Evolutionary conservation across 2,888 invertebrate genomes (phyloP).

Genomic region (Cybosia mesomella): DNA sequence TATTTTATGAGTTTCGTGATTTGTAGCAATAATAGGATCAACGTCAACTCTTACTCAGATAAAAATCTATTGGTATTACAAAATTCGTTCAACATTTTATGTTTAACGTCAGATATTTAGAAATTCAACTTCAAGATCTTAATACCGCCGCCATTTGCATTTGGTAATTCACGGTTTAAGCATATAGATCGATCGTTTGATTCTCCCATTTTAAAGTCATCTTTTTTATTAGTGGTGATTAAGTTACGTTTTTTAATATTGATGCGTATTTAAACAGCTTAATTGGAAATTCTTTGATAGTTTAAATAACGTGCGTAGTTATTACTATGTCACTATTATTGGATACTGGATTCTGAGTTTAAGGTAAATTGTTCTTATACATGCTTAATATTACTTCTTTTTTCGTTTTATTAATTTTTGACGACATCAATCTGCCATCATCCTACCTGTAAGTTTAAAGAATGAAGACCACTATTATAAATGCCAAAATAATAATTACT

Average conservation of each 20-base stretch:
- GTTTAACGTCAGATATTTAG: conserved; percentile 30
- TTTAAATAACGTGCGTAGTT: neutral
- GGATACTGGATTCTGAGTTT: neutral
- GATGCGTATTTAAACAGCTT: conserved; percentile 32
- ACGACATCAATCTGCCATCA: neutral
- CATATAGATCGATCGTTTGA: conserved; percentile 35
- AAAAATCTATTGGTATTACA: conserved; percentile 38
- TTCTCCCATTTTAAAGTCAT: conserved; percentile 32
- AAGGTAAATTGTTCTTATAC: neutral
- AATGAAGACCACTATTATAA: too few relatives aligned
- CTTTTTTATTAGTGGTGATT: conserved; percentile 40
- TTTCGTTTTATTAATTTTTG: neutral
- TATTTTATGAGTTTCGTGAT: conserved; percentile 32
- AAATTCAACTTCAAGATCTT: conserved; percentile 40
- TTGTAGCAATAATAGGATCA: conserved; percentile 51
- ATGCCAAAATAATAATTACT: too few relatives aligned
- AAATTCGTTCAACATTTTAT: conserved; percentile 45
- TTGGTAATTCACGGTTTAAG: conserved; percentile 38
- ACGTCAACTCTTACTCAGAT: conserved; percentile 36
- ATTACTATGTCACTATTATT: neutral
- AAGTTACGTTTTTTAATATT: conserved; percentile 38
- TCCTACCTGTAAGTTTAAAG: too few relatives aligned
- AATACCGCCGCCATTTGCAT: conserved; percentile 45
- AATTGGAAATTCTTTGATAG: conserved; percentile 24
- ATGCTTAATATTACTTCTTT: neutral